Base-by-base conservation (phyloP, 2,797 vertebrate genomes). In the Galagoides demidoff region DNA sequence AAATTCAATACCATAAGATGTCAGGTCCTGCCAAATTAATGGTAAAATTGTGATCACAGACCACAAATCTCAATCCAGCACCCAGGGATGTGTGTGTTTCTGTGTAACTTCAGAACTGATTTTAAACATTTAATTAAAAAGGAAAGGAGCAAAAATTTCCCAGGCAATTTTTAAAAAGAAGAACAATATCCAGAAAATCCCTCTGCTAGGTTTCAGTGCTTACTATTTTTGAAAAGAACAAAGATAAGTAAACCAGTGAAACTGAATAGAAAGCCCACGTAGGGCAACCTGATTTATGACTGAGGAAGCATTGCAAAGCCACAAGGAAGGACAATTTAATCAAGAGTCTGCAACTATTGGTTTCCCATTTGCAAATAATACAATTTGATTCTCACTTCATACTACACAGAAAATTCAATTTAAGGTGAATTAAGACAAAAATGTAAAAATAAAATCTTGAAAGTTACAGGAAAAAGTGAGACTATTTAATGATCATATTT, bases 311-410 rank as follows among this genome's bases (percentile, higher is more conserved):
- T n/a, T 43, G 11, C 49, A 43, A 66, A 61, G 37, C 77, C 37
- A 52, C 17, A 27, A 23, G 49, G 59, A 87, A 52, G 52, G 22
- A 52, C 3, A 55, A 13, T 61, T 68, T 82, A 68, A 66, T 82
- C 49, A 86, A 31, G 20, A 49, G 19, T 74, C 39, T 81, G 68
- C 23, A 59, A 79, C 25, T n/a, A 82, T 37, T 76, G 66, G 25
- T 20, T 86, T 86, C 73, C 19, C 10, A 66, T 49, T n/a, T 82
- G 59, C 31, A 87, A 81, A 95, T 79, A 82, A 91, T 66, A 82
- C 37, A 66, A 59, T 82, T 64, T 61, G 59, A 87, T 83, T 76
- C 43, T n/a, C 3, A 52, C 49, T 20, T 83, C 61, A 82, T 4
- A 76, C 27, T n/a, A 92, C 27, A 76, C n/a, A 39, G 1, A 17